Base-by-base conservation (phyloP, 2,113 vertebrate genomes). In the Pteruthius melanotis region DNA sequence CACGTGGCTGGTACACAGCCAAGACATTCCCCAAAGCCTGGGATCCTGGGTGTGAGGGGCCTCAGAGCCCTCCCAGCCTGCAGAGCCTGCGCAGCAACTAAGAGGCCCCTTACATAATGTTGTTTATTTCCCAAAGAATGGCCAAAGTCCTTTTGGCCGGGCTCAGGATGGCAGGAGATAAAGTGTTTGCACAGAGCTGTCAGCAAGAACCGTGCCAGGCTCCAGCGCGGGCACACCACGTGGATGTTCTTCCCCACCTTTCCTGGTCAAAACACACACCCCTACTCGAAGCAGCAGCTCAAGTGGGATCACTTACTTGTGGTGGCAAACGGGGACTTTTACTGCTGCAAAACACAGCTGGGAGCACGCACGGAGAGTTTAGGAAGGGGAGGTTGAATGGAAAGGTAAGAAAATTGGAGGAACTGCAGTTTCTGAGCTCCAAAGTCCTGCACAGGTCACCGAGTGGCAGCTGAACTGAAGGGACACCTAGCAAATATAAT, bases 361-460 rank as follows among this genome's bases (percentile, higher is more conserved):
- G 60, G 26, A 79, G 35, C 54, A 54, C 0, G 0, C 16, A 11
- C 0, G 2, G 45, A 2, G n/a, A 21, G 24, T 5, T 68, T 6
- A 33, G 65, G 72, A 53, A 21, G 22, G 30, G 49, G 45, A 64
- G 65, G 35, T 7, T n/a, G 54, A 31, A 49, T 0, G 3, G 30
- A 28, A 65, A 87, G 27, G n/a, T 0, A 15, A 26, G 10, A 47
- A 56, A 86, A 65, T 7, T 3, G 15, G 15, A 65, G 18, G 4
- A 1, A 9, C 9, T 40, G 19, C 2, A 5, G 7, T 26, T 87
- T 64, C 33, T 64, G 60, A 64, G 50, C 35, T 16, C 63, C 9
- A 5, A 60, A 35, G 60, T 10, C 54, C 18, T 2, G 15, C 3
- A 4, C 33, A 12, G 22, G 4, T 42, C 21, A 31, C 13, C 1